Percentiles rank a stretch among this genome's conserved stretches.
Conservation (phyloP, 2,888 invertebrate species). For the Amblyjoppa proteus region DNA sequence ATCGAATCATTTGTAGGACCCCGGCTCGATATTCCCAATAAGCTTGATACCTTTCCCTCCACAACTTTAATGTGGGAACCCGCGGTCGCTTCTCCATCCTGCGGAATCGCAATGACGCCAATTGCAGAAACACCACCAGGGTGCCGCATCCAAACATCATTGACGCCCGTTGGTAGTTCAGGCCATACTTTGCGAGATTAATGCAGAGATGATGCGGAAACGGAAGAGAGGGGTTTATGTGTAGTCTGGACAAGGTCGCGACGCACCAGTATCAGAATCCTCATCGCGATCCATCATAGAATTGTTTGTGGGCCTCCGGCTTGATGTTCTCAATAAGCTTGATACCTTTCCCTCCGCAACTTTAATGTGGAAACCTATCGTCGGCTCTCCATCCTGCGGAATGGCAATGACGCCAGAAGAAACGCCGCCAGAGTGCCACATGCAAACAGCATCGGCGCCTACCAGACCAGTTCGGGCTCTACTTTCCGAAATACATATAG, state of each 20-base stretch:
- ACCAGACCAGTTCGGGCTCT: neutral
- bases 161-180: neutral
- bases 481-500: neutral
- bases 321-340: neutral
- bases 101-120: neutral
- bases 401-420: slow-evolving; percentile 27
- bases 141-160: neutral
- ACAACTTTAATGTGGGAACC: neutral
- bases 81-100: neutral
- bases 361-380: neutral
- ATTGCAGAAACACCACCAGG: neutral
- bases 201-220: neutral
- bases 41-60: neutral
- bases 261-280: slow-evolving; percentile 14
- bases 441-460: slow-evolving; percentile 30
- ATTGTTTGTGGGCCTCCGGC: neutral
- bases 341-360: neutral
- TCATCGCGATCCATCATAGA: neutral
- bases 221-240: neutral
- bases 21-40: neutral
- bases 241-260: neutral
- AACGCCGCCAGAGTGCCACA: neutral
- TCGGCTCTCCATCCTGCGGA: neutral
- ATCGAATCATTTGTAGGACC: neutral
- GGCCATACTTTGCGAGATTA: neutral